Base-by-base conservation (phyloP, 2,113 vertebrate species). In the Labrus mixtus region DNA sequence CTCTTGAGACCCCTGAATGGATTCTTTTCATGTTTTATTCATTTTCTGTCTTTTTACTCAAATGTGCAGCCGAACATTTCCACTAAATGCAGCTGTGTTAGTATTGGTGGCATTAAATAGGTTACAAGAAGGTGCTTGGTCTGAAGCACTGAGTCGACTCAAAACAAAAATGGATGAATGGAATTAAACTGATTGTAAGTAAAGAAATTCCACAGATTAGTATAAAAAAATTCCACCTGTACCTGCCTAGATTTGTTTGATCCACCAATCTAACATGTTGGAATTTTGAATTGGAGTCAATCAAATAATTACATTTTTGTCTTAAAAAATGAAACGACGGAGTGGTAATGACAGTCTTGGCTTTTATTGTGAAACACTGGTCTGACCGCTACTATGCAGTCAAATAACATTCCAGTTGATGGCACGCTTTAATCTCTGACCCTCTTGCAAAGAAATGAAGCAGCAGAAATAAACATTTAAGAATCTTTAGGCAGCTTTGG, bases 401-500 rank as follows among this genome's bases (percentile, higher is more conserved):
- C 79, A 89, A 86, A 90, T 88, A 81, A 88, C 95, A 95, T 96
- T 96, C 96, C 95, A 94, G 60, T 43, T 0, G 89, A 91, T 80
- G 72, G 74, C 81, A 78, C 86, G 76, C 87, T 84, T 87, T 74
- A 83, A 86, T 64, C 81, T 83, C 68, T 69, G 57, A 76, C 79
- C 87, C 90, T 83, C 76, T 71, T 69, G 50, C 39, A 81, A 81
- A 84, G 61, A 57, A 37, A 70, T 66, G 68, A 81, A 79, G 51
- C 54, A 61, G 39, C 68, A 69, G 60, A 72, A 78, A 73, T 46
- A 29, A 51, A 29, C 13, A 63, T 66, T 81, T 60, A 10, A 37
- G 58, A 74, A 81, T 64, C 51, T 15, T 73, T 93, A 93, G 96
- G 95, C 96, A 98, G 96, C 96, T 97, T 84, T 95, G 76, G 90